Evolutionary conservation across 2,888 invertebrate species (phyloP).

Genomic region (Ethmia dodecea): DNA sequence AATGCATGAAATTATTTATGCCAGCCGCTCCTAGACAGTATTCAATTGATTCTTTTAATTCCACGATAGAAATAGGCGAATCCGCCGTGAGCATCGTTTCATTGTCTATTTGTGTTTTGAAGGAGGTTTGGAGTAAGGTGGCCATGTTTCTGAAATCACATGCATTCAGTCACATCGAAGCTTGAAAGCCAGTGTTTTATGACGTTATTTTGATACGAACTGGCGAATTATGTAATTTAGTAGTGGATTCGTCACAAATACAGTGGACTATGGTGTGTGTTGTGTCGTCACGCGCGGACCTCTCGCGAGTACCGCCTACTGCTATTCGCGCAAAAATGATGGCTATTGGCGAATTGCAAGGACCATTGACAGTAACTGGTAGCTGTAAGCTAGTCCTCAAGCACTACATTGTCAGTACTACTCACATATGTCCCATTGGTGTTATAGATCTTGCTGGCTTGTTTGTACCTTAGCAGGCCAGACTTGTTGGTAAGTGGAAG

Average conservation of each 20-base stretch:
- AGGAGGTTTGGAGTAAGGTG: slow-evolving; percentile 57
- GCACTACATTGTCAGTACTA: slow-evolving; percentile 66
- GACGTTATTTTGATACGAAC: slow-evolving; percentile 49
- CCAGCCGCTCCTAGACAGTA: slow-evolving; percentile 58
- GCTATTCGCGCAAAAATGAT: slow-evolving; percentile 71
- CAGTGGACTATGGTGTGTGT: slow-evolving; percentile 43
- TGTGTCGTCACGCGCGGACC: slow-evolving; percentile 42
- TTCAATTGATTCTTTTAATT: slow-evolving; percentile 63
- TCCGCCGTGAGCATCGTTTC: slow-evolving; percentile 48
- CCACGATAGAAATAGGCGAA: slow-evolving; percentile 38
- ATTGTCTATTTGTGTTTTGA: slow-evolving; percentile 70
- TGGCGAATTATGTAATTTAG: slow-evolving; percentile 64
- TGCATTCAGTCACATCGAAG: slow-evolving; percentile 60
- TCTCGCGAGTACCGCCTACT: slow-evolving; percentile 41
- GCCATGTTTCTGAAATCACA: slow-evolving; percentile 75
- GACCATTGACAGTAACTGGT: slow-evolving; percentile 64
- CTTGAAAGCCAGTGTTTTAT: slow-evolving; percentile 48
- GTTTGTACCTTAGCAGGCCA: slow-evolving; percentile 86
- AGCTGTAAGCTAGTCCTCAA: slow-evolving; percentile 57
- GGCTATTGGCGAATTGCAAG: slow-evolving; percentile 71
- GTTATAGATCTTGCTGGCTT: slow-evolving; percentile 86
- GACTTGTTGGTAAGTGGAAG: slow-evolving; percentile 83
- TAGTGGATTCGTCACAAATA: slow-evolving; percentile 38
- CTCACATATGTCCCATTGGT: slow-evolving; percentile 74
- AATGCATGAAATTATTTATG: slow-evolving; percentile 73